These are phyloP conservation scores for Arenaria interpres DNA, from an alignment of 2,113 vertebrate species.

Conservation along the genomic window DNA sequence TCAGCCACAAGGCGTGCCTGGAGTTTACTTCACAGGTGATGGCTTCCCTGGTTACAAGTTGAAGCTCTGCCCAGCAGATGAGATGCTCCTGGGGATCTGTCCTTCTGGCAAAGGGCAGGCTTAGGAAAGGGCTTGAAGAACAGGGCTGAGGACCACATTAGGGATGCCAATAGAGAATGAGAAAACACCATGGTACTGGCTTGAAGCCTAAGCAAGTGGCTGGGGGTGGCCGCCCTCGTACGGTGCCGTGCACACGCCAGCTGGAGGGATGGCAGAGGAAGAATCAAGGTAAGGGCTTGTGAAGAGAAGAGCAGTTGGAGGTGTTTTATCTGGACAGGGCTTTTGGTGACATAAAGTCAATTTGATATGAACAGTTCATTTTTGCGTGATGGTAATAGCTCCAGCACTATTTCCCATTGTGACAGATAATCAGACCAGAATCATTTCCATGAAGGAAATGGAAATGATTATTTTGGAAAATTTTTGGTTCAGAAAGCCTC, in stretches of 20 bases:
- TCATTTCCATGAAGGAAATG: background rate
- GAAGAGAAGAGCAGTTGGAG: background rate
- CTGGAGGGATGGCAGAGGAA: background rate
- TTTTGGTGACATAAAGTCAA: background rate
- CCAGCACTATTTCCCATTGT: background rate
- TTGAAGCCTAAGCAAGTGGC: background rate
- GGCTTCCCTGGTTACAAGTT: background rate
- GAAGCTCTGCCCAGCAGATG: background rate
- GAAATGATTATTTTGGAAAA: background rate
- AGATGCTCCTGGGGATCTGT: background rate
- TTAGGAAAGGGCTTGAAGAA: background rate
- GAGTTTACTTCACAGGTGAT: background rate
- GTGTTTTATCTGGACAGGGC: background rate
- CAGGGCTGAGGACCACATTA: background rate
- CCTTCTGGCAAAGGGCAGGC: background rate
- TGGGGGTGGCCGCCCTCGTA: background rate
- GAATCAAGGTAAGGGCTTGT: background rate
- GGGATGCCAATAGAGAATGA: background rate
- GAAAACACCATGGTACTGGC: background rate
- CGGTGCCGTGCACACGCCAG: accelerated
- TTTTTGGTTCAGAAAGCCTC: background rate
- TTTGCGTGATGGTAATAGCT: background rate
- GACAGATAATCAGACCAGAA: background rate
- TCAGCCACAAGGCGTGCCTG: background rate
- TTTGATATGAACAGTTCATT: background rate